Evolutionary conservation across 1,140 invertebrate species (phyloP).

Genomic region (Gonatopus flavifemur): DNA sequence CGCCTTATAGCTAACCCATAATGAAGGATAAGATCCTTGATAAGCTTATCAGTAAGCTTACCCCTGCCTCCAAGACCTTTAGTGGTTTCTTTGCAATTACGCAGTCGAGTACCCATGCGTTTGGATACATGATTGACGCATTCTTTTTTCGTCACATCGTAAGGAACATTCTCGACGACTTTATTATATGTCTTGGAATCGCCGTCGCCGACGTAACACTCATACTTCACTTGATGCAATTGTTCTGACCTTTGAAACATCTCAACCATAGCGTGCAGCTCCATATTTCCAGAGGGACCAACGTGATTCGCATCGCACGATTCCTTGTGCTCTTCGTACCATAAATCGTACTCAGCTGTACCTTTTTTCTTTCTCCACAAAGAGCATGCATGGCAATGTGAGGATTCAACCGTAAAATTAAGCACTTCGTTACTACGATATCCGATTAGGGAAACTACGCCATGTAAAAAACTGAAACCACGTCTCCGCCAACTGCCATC

Average conservation of each 20-base stretch:
- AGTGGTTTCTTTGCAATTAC: slow-evolving; percentile 3
- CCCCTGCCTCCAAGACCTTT: slow-evolving; percentile 5
- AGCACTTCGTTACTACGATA: background rate
- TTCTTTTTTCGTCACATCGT: slow-evolving; percentile 16
- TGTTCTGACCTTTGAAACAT: slow-evolving; percentile 8
- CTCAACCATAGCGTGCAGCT: background rate
- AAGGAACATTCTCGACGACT: slow-evolving; percentile 17
- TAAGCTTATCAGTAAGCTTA: slow-evolving; percentile 11
- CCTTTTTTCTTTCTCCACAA: slow-evolving; percentile 1
- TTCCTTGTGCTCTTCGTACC: background rate
- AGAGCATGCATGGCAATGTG: background rate
- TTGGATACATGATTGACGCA: slow-evolving; percentile 4
- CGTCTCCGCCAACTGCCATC: background rate
- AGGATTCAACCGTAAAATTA: background rate
- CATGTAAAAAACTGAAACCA: background rate
- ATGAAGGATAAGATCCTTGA: slow-evolving; percentile 11
- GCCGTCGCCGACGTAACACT: slow-evolving; percentile 13
- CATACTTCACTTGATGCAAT: background rate
- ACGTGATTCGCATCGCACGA: slow-evolving; percentile 5
- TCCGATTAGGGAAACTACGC: background rate
- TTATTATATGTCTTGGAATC: slow-evolving; percentile 7
- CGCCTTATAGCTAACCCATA: slow-evolving; percentile 21
- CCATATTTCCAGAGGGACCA: slow-evolving; percentile 7
- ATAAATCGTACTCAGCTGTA: background rate
- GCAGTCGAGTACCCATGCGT: slow-evolving; percentile 10